Evolutionary conservation across 2,113 vertebrate species (phyloP), one percentile per base, ranked within the genome.

Genomic region (Planiliza haematocheilus): DNA sequence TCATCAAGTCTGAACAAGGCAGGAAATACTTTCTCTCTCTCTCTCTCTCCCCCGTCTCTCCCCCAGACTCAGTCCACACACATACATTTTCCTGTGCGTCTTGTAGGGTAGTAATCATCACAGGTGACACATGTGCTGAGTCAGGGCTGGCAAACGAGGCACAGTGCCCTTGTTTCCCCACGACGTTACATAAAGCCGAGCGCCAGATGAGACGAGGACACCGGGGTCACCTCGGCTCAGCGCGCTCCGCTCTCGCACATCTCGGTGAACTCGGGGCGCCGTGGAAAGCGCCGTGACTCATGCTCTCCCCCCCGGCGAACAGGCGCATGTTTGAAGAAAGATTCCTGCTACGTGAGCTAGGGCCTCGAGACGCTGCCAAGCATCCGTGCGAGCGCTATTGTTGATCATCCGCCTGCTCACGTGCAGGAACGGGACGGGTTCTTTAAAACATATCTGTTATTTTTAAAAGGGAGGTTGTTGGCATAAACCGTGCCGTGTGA

Each of bases 301-400:
- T 42, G 64, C 67, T 69, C 70, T 82, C 74, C 82, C n/a, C 24
- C 56, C 57, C 69, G 46, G 77, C 8, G 12, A 85, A 76, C 50
- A 8, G 77, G 63, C 80, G 74, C 82, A 88, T 76, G 79, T 78
- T 70, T 36, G 59, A 66, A 79, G 65, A 76, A 49, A 77, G 74
- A 86, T 84, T 88, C 79, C 85, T 71, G 78, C 76, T 58, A 63
- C 79, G 65, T 88, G 83, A 90, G 86, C 85, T 63, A 11, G 49
- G 24, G 38, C 16, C 34, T 43, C n/a, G 41, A 49, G n/a, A 65
- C 41, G 20, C 77, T 51, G 83, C 86, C 77, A 77, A 78, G 53
- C 16, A 12, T 30, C 75, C 67, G 72, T 42, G 18, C 58, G 18
- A 48, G 38, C 75, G 68, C 77, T 82, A 34, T 66, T 77, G 63